Base-by-base conservation (phyloP, 64 coral and sea anemone species). In the Acropora yongei region DNA sequence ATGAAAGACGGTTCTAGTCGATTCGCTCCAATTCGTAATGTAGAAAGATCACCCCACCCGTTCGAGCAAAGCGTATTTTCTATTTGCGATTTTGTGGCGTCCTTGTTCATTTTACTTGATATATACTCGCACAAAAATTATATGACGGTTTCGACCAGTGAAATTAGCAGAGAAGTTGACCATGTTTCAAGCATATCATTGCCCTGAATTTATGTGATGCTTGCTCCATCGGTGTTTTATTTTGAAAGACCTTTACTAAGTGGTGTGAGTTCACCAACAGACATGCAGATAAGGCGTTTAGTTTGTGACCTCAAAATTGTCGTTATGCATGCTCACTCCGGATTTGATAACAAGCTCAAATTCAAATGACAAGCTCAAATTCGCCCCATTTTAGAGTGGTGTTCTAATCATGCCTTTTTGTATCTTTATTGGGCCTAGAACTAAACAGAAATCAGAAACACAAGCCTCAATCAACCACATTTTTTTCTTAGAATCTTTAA, bases 11-110 rank as follows among this genome's bases (percentile, higher is more conserved):
- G 10, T 43, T 71, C 66, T 49, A 2, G 39, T 49, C 16, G 82
- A 30, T 20, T 11, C 82, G 82, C 58, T 71, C 45, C 44, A 72
- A 11, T 68, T 85, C 82, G 18, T 18, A 85, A 30, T 30, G 68
- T 3, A 4, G 20, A 71, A 72, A 69, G 48, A 10, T 71, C 17
- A 47, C 18, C 49, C 65, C 82, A 20, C 82, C 82, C 45, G 47
- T 61, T 61, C 16, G 3, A 63, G 51, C 12, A 68, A 16, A 20
- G 68, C 13, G 17, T 39, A 5, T 71, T 4, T 71, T 17, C 68
- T n/a, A 71, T 11, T 63, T 7, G 10, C 3, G 13, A 63, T 63
- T 63, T 63, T 63, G 8, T 8, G 60, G 10, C 60, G 60, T 14
- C 16, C 16, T 12, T 14, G 16, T 63, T 13, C 51, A 55, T 55